Conservation (phyloP, 2,888 invertebrate genomes). For the Alviniconcha strummeri region DNA sequence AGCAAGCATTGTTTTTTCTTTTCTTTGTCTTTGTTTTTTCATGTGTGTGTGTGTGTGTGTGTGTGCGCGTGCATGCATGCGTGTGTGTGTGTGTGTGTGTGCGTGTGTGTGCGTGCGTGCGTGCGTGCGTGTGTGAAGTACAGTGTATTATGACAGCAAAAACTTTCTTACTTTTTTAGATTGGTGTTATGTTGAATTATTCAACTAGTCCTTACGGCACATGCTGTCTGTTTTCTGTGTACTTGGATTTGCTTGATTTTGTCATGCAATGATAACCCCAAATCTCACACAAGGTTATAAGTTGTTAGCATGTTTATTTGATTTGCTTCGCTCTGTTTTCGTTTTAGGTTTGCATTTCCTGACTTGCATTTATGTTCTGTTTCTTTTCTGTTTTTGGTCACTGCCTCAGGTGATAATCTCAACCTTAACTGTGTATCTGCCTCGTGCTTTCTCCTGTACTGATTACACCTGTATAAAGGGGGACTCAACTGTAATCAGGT, state of each 20-base stretch:
- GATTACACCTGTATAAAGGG: constrained; percentile 58
- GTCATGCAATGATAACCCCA: neutral
- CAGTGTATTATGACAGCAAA: no score
- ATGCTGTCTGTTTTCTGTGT: neutral
- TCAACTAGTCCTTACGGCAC: no score
- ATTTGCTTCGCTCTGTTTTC: neutral
- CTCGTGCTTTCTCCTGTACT: constrained; percentile 68
- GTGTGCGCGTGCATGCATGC: no score
- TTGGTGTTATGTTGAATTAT: no score
- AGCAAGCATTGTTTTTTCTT: no score
- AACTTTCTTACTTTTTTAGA: no score
- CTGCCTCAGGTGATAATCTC: constrained; percentile 64
- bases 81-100: no score
- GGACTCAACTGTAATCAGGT: constrained; percentile 48
- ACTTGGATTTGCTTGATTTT: neutral
- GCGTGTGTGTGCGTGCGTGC: no score
- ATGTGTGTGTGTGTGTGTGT: no score
- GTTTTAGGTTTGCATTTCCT: neutral
- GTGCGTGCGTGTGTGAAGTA: no score
- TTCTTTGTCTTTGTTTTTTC: no score
- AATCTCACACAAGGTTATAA: no score
- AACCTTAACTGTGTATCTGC: constrained; percentile 66
- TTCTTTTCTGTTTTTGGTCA: neutral
- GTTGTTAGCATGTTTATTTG: neutral
- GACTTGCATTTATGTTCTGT: neutral